Evolutionary conservation across 2,797 vertebrate species (phyloP), one percentile per base, ranked within the genome.

Genomic region (Threskiornis aethiopicus): DNA sequence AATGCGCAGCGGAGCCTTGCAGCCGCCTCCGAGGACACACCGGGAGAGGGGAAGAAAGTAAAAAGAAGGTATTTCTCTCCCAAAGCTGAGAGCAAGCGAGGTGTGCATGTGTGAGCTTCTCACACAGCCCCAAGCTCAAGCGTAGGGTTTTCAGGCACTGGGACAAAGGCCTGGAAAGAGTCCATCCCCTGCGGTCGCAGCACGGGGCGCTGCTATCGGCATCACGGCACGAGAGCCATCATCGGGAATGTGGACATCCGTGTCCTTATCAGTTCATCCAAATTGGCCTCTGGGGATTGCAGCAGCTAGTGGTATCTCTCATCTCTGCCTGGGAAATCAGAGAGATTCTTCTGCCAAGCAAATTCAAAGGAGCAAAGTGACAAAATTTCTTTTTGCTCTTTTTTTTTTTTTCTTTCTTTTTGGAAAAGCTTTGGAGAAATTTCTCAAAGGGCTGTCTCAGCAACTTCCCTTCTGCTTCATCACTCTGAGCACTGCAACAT

Each of bases 381-480:
- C 79, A 81, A 93, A 89, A 33, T 93, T 87, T 64, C 41, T 33
- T 51, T 62, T 73, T 9, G 6, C 41, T 64, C 5, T 51, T 57
- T 67, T 73, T 39, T 19, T 12, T n/a, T 42, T 13, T 0, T 1
- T 0, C 7, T 15, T 75, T 77, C 65, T 95, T 86, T 94, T 75
- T 35, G 76, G 84, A 93, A 86, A 87, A 93, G 92, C 95, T 95
- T 93, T 87, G 93, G 94, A 95, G 79, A 95, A 89, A 81, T 93
- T 95, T 96, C 94, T 88, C 91, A 93, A 96, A 97, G 65, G 91
- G 93, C 95, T 96, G 94, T 81, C 94, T 96, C 96, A 96, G 96
- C 96, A 96, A 69, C 90, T 96, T 97, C 90, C 90, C 87, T 95
- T 59, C 93, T 96, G 93, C 93, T 79, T 72, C 95, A 97, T 96